Conservation (phyloP, 2,113 vertebrate genomes). For the Sardina pilchardus region DNA sequence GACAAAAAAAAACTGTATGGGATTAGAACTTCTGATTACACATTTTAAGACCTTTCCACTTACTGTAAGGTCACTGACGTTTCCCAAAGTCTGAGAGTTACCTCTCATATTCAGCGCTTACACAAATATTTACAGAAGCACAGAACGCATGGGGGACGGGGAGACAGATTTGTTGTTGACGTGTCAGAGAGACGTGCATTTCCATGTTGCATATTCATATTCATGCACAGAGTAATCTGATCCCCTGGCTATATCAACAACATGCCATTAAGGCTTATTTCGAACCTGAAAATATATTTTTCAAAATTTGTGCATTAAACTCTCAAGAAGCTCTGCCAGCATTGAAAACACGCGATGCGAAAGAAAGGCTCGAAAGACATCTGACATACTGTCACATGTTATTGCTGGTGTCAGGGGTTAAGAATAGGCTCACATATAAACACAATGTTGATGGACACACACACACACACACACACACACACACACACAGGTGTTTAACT, state of each 20-base stretch:
- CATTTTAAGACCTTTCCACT: neutral
- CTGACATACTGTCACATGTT: neutral
- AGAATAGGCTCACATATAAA: neutral
- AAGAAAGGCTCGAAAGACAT: too few relatives aligned
- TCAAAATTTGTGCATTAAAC: neutral
- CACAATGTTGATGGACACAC: neutral
- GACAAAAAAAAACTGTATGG: neutral
- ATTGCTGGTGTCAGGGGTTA: neutral
- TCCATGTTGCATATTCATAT: neutral
- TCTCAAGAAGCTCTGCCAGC: neutral
- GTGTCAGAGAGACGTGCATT: neutral
- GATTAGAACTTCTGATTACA: neutral
- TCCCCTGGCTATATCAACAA: neutral
- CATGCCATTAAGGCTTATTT: neutral
- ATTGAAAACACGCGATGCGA: neutral
- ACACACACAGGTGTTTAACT: neutral
- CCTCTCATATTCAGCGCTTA: neutral
- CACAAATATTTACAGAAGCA: neutral
- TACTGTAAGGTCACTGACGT: neutral
- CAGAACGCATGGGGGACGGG: neutral
- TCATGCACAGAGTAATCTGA: neutral
- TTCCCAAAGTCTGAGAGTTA: neutral
- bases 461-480: constrained; percentile 1
- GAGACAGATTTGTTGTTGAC: neutral
- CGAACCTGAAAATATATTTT: neutral